Base-by-base conservation (phyloP, 2,888 invertebrate species). In the Lypha dubia region DNA sequence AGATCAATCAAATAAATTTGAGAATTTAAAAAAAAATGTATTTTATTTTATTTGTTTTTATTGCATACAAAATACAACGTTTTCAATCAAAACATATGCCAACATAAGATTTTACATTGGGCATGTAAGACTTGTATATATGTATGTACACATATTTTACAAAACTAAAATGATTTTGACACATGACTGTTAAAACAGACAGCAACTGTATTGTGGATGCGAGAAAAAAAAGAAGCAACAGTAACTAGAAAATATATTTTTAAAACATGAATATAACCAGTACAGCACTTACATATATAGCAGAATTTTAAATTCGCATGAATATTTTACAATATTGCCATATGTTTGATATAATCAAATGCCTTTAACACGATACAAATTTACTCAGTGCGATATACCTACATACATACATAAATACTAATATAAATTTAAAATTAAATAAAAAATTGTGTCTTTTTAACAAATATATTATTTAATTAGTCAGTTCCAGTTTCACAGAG, bases 111-210 rank as follows among this genome's bases (percentile, higher is more conserved):
- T 67, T 62, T 46, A 32, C 67, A 67, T 62, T 46, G 53, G 32
- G 9, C 67, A 65, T 17, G 28, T 60, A 4, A 60, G 8, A n/a
- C n/a, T n/a, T n/a, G n/a, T n/a, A n/a, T n/a, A n/a, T n/a, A 32
- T 53, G 63, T 46, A 22, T 68, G 38, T 75, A 38, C n/a, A n/a
- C n/a, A n/a, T n/a, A n/a, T n/a, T 41, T 73, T 60, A 62, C 44
- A 60, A 56, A 77, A 68, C 67, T 68, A 73, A 83, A 83, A 67
- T 83, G 77, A 83, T 83, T 77, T 83, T 83, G 83, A 79, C 83
- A 83, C 77, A 77, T 77, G 83, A 74, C 83, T 68, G 53, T 77
- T 79, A 62, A 73, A 77, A 41, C 73, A 68, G 67, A 71, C 67
- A 77, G 49, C 11, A 44, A 63, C 58, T 58, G 24, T 58, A 11